These are phyloP conservation scores for Romanogobio albipinnatus DNA, from an alignment of 2,113 vertebrate species.

Conservation along the genomic window DNA sequence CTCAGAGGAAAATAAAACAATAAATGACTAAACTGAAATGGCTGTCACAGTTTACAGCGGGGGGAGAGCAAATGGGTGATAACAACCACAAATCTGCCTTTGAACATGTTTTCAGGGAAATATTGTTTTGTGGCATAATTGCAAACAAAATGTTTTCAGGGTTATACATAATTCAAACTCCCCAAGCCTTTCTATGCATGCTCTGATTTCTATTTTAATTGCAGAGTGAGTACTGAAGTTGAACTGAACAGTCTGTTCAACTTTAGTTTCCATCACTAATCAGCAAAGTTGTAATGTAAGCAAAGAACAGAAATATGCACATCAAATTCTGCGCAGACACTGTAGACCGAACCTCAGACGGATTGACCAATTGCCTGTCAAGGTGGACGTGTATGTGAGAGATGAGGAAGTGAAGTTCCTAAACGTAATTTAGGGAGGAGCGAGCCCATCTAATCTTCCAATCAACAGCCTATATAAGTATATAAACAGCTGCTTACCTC, in stretches of 20 bases:
- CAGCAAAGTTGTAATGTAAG: background rate
- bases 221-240: background rate
- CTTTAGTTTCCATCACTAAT: background rate
- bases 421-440: too few relatives aligned
- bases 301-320: background rate
- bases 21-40: constrained; percentile 13
- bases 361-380: background rate
- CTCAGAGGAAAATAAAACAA: constrained; percentile 29
- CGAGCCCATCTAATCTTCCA: too few relatives aligned
- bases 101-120: constrained; percentile 13
- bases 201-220: background rate
- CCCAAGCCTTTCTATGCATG: background rate
- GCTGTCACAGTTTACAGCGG: constrained; percentile 41
- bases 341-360: background rate
- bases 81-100: constrained; percentile 16
- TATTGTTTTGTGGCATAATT: background rate
- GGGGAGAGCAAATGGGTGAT: constrained; percentile 18
- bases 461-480: too few relatives aligned
- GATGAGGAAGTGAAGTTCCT: background rate
- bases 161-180: background rate
- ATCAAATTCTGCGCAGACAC: background rate
- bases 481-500: too few relatives aligned
- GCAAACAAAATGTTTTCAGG: background rate
- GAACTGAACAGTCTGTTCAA: background rate
- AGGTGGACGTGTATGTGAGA: background rate